phyloP scores from a whole-genome alignment of 2,113 vertebrate species.

The Chamaetylas fuelleborni region DNA sequence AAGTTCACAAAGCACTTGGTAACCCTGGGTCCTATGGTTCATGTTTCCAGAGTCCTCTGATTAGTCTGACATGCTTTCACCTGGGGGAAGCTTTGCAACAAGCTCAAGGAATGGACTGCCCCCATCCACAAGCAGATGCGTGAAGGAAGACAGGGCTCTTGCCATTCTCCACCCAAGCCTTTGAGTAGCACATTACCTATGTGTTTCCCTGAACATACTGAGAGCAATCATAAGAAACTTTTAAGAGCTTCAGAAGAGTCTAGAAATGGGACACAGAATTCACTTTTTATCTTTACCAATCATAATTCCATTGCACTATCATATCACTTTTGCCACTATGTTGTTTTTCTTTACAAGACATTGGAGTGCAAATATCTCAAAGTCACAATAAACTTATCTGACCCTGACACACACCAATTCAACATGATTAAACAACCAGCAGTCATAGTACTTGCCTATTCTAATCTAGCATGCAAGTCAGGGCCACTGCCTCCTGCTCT shows the following conservation, averaged over 20 bases:
- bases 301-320: background rate
- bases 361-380: background rate
- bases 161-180: background rate
- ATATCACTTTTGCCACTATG: background rate
- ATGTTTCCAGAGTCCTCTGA: background rate
- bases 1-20: background rate
- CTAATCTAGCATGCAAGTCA: background rate
- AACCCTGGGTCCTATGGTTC: background rate
- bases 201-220: background rate
- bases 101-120: background rate
- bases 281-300: background rate
- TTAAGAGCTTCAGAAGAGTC: background rate
- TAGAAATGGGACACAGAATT: background rate
- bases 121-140: rapidly evolving
- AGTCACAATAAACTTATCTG: background rate
- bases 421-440: background rate
- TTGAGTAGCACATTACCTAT: background rate
- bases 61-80: background rate
- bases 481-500: background rate
- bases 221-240: background rate
- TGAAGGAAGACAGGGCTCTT: background rate
- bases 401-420: background rate
- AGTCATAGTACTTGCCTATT: background rate
- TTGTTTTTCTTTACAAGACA: background rate
- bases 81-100: rapidly evolving